Evolutionary conservation across 2,113 vertebrate genomes (phyloP).

Genomic region (Spea multiplicata): DNA sequence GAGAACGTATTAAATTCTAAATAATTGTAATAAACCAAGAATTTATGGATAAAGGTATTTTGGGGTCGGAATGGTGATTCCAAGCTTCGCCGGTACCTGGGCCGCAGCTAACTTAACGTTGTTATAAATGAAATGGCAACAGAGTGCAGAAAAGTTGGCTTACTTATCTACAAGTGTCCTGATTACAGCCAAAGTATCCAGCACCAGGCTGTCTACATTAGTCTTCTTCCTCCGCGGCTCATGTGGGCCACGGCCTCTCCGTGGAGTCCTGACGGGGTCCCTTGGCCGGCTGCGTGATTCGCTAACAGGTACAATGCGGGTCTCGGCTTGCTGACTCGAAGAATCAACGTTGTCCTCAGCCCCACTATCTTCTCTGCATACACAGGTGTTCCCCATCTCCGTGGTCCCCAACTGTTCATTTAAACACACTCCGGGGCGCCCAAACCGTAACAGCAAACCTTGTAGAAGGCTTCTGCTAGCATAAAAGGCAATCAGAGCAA

Average conservation of each 20-base stretch:
- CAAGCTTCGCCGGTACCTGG: too few species aligned
- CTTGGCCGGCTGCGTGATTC: conserved; percentile 81
- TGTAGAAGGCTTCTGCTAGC: conserved; percentile 90
- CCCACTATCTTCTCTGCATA: conserved; percentile 92
- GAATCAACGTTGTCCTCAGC: conserved; percentile 78
- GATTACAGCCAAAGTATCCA: conserved; percentile 96
- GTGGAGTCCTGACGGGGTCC: conserved; percentile 90
- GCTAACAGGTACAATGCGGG: conserved; percentile 60
- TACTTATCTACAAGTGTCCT: conserved; percentile 98
- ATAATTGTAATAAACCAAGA: too few species aligned
- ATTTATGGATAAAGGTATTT: too few species aligned
- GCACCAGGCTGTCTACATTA: conserved; percentile 93
- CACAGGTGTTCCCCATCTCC: conserved; percentile 94
- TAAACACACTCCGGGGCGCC: conserved; percentile 69
- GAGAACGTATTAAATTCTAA: too few species aligned
- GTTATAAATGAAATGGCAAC: too few species aligned
- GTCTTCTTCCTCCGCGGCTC: conserved; percentile 96
- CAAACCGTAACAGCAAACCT: conserved; percentile 84
- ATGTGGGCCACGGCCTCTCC: conserved; percentile 90
- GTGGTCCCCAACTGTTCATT: conserved; percentile 71
- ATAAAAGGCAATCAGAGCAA: conserved; percentile 91
- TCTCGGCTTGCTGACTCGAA: conserved; percentile 74
- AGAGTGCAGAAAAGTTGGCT: conserved; percentile 62
- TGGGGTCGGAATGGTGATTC: too few species aligned
- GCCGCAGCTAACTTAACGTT: too few species aligned